These are phyloP conservation scores for Hypanus sabinus DNA, from an alignment of 2,113 vertebrate species.

Conservation along the genomic window DNA sequence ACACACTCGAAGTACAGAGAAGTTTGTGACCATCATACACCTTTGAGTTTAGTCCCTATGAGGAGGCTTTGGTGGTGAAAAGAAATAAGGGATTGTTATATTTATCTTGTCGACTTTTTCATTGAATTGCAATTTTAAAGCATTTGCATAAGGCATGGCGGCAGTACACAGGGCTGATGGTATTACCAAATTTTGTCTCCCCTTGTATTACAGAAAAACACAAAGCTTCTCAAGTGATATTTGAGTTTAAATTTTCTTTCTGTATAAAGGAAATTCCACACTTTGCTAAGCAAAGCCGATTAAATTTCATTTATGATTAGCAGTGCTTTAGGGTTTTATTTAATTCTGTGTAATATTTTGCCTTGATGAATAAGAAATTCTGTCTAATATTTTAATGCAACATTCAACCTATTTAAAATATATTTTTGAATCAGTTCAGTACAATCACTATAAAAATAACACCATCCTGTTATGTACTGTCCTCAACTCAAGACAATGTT, in stretches of 20 bases:
- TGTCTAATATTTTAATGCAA: not conserved
- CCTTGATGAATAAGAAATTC: not conserved
- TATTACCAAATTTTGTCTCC: not conserved
- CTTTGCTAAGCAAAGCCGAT: not conserved
- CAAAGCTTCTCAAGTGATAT: not conserved
- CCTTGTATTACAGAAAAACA: not conserved
- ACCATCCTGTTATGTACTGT: not conserved
- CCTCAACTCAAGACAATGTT: not conserved
- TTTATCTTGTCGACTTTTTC: not conserved
- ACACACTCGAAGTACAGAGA: not conserved
- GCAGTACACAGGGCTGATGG: not conserved
- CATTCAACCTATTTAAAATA: slow-evolving; percentile 25
- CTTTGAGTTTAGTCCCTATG: not conserved
- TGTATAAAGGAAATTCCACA: not conserved
- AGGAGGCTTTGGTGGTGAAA: not conserved
- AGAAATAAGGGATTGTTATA: not conserved
- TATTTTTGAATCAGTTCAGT: not conserved
- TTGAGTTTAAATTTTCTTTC: not conserved
- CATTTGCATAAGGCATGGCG: not conserved
- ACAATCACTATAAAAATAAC: not conserved
- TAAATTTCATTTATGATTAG: not conserved
- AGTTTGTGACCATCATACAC: not conserved
- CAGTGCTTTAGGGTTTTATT: not conserved
- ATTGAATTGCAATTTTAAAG: not conserved
- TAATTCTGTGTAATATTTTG: not conserved